Conservation (phyloP, 1,140 invertebrate species). For the Drosophila erecta region DNA sequence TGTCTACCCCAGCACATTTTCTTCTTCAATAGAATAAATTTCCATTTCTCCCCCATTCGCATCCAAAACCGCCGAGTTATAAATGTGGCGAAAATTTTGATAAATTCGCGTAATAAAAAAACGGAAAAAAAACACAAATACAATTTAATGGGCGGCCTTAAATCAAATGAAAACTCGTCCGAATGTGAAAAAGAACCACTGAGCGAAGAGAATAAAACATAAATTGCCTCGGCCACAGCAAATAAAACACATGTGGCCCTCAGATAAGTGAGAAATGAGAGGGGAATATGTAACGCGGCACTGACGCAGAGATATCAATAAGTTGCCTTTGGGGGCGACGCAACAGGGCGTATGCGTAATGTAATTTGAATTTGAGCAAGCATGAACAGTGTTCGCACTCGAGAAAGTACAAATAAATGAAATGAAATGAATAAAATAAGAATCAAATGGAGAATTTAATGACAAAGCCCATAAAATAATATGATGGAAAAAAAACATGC, state of each 20-base stretch:
- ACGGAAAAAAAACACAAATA: slow-evolving; percentile 4
- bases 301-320: slow-evolving; percentile 22
- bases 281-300: neutral
- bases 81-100: slow-evolving; percentile 50
- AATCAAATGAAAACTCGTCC: slow-evolving; percentile 56
- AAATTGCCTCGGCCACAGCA: slow-evolving; percentile 44
- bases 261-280: slow-evolving; percentile 17
- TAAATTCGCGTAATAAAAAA: slow-evolving; percentile 37
- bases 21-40: slow-evolving; percentile 39
- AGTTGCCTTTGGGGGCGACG: slow-evolving; percentile 24
- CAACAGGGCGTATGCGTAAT: slow-evolving; percentile 51
- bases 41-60: slow-evolving; percentile 7
- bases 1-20: slow-evolving; percentile 22
- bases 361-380: slow-evolving; percentile 34
- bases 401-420: slow-evolving; percentile 22
- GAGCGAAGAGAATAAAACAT: slow-evolving; percentile 20
- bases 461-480: neutral
- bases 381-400: slow-evolving; percentile 25
- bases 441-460: slow-evolving; percentile 9
- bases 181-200: slow-evolving; percentile 12
- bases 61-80: slow-evolving; percentile 36
- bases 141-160: slow-evolving; percentile 65
- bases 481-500: slow-evolving; percentile 1
- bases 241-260: slow-evolving; percentile 48
- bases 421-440: slow-evolving; percentile 28